Conservation (phyloP, 2,113 vertebrate species). For the Thamnaconus septentrionalis region DNA sequence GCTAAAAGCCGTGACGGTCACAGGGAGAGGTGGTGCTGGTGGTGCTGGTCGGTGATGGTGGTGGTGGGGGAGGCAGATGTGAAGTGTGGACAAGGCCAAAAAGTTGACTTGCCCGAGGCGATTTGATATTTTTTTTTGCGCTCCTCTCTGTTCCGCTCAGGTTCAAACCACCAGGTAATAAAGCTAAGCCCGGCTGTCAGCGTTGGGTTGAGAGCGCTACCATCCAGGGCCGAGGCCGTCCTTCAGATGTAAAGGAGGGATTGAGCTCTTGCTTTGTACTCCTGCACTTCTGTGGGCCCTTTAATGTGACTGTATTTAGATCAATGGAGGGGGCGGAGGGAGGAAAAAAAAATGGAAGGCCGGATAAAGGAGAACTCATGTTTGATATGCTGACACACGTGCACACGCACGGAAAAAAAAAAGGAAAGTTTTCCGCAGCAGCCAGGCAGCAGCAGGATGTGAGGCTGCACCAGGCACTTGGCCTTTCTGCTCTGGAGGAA, state of each 20-base stretch:
- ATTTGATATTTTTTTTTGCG: slow-evolving; percentile 36
- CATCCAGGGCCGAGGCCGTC: slow-evolving; percentile 29
- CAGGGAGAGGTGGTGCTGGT: no score
- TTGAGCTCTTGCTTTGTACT: slow-evolving; percentile 44
- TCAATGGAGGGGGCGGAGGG: slow-evolving; percentile 18
- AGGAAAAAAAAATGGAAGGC: slow-evolving; percentile 13
- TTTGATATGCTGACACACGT: slow-evolving; percentile 44
- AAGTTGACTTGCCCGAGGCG: slow-evolving; percentile 40
- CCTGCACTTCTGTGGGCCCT: slow-evolving; percentile 27
- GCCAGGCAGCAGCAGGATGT: neutral
- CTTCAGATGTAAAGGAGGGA: slow-evolving; percentile 42
- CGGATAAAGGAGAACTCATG: slow-evolving; percentile 37
- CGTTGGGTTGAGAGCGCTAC: slow-evolving; percentile 21
- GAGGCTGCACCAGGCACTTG: no score
- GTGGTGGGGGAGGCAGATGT: slow-evolving; percentile 10
- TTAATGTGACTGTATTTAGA: slow-evolving; percentile 41
- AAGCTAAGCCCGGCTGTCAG: slow-evolving; percentile 21
- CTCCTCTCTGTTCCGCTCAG: slow-evolving; percentile 20
- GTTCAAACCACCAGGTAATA: slow-evolving; percentile 39
- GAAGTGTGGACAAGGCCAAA: slow-evolving; percentile 23
- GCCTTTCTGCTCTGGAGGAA: no score
- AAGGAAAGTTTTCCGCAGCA: slow-evolving; percentile 2
- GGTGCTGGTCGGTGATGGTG: slow-evolving; percentile 1
- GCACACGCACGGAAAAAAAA: neutral
- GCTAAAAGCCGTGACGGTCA: slow-evolving; percentile 35